Evolutionary conservation across 1,140 invertebrate species (phyloP), one percentile per base, ranked within the genome.

Genomic region (Heliothis virescens): DNA sequence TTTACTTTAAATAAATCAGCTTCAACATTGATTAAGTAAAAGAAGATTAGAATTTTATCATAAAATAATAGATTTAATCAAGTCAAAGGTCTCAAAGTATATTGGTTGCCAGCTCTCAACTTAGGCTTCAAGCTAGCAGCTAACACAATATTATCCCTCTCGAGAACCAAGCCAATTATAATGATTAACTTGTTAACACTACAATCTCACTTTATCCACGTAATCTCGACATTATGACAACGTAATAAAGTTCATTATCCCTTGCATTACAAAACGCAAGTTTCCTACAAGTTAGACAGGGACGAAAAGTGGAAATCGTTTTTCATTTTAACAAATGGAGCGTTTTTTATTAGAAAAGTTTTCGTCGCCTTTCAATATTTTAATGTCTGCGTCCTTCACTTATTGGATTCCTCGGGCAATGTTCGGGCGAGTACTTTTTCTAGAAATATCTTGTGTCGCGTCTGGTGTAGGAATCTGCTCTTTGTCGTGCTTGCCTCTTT

Each of bases 301-400:
- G 62, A 69, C 50, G 62, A 15, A 41, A 62, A 79, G 78, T 73
- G 57, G 78, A 72, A 79, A 79, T 72, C 67, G 84, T 83, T 86
- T 86, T 86, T 84, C 83, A 83, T 86, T 85, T 84, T 82, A 82
- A 86, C 82, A 83, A 82, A 86, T 85, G 79, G 80, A 83, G 55
- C 78, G 79, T 87, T 87, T 89, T 89, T 89, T 89, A 89, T 89
- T 88, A 85, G 82, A 82, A 87, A 89, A 89, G 79, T 89, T 89
- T 69, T 77, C 79, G 81, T 59, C 78, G 78, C 82, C 83, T 86
- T 83, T 83, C 85, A 85, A 86, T 89, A 86, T 85, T 86, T 87
- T 83, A 86, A 85, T 81, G 80, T 83, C 63, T 67, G 16, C 63
- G 29, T 73, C 53, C 48, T 67, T 29, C 73, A 72, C 83, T 85